phyloP scores from a whole-genome alignment of 1,140 invertebrate species.

The Trinorchestia longiramus region DNA sequence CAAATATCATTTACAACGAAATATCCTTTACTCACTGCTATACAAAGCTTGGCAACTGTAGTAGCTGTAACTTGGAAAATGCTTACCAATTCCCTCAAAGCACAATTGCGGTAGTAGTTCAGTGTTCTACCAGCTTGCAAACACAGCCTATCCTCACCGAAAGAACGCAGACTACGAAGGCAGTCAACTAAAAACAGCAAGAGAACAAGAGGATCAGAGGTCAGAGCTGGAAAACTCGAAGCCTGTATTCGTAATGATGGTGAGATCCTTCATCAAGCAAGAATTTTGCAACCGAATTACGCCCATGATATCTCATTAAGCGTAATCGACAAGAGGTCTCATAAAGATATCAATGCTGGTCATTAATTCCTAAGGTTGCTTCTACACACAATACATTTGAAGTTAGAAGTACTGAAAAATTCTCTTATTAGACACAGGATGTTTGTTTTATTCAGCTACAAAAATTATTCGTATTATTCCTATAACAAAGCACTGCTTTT shows the following conservation, averaged over 20 bases:
- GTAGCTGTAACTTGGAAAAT: no score
- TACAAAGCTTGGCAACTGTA: no score
- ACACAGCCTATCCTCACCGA: background rate
- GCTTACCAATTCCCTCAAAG: background rate
- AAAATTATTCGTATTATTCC: background rate
- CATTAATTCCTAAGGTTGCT: background rate
- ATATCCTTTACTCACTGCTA: no score
- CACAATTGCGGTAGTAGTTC: background rate
- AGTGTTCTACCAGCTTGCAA: background rate
- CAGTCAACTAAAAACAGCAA: background rate
- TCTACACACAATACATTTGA: background rate
- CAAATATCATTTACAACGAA: no score
- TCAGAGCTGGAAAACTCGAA: background rate
- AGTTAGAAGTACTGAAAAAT: background rate
- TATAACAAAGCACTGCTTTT: background rate
- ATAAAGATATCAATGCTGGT: background rate
- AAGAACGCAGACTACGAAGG: background rate
- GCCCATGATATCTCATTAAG: background rate
- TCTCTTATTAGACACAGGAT: background rate
- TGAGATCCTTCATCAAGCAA: background rate
- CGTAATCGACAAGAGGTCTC: background rate
- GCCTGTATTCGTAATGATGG: slow-evolving; percentile 22
- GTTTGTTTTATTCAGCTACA: background rate
- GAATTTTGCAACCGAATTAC: background rate
- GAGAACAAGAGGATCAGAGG: background rate